Percentiles rank a stretch among this genome's conserved stretches.
Evolutionary conservation across 2,888 invertebrate species (phyloP).

Genomic region (Meganola albula): DNA sequence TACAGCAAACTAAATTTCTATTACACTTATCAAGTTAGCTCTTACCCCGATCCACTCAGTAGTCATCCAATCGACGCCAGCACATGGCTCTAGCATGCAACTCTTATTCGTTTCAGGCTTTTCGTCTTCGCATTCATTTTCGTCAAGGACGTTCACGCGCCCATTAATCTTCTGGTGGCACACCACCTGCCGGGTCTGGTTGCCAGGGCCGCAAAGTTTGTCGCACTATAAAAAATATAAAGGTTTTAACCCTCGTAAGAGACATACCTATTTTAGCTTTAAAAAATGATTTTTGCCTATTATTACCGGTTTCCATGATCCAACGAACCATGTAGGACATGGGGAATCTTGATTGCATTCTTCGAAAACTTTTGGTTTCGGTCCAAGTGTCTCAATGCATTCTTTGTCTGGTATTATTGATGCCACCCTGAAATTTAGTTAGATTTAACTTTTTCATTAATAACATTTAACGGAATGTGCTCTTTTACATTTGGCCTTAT

Average conservation of each 20-base stretch:
- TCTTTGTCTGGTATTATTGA: constrained; percentile 85
- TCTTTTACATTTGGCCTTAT: too few relatives aligned
- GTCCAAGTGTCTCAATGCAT: constrained; percentile 82
- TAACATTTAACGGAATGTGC: too few relatives aligned
- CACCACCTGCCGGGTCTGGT: constrained; percentile 86
- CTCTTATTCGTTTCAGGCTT: constrained; percentile 83
- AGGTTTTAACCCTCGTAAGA: neutral
- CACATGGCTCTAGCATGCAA: constrained; percentile 90
- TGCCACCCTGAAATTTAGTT: constrained; percentile 72
- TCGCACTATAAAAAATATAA: constrained; percentile 81
- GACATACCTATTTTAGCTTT: too few relatives aligned
- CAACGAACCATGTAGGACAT: constrained; percentile 92
- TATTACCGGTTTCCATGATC: constrained; percentile 93
- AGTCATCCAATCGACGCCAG: constrained; percentile 93
- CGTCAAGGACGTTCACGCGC: constrained; percentile 81
- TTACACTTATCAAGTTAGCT: constrained; percentile 39
- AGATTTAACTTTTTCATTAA: too few relatives aligned
- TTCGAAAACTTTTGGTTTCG: constrained; percentile 82
- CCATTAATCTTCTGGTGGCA: constrained; percentile 84
- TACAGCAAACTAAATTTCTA: too few relatives aligned
- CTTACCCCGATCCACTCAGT: constrained; percentile 93
- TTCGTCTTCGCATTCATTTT: constrained; percentile 80
- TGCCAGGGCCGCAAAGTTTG: constrained; percentile 93
- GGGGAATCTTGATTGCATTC: constrained; percentile 86
- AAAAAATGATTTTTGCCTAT: too few relatives aligned